Conservation (phyloP, 2,888 invertebrate species). For the Formica aserva region DNA sequence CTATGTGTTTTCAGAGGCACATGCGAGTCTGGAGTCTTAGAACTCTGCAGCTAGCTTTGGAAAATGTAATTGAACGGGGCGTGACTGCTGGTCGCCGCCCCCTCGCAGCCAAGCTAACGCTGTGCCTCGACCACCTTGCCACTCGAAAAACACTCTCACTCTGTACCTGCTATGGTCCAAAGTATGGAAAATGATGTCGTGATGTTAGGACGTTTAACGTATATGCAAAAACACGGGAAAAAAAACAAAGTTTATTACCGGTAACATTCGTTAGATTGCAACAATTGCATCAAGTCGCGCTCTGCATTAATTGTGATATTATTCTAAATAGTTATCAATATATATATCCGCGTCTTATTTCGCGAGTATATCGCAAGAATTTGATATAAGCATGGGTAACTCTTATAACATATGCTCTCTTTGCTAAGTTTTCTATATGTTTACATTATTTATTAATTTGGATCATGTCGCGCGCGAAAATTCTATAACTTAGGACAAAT, state of each 20-base stretch:
- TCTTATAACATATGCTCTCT: background rate
- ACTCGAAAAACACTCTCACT: slow-evolving; percentile 85
- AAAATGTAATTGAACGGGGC: slow-evolving; percentile 83
- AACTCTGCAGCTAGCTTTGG: slow-evolving; percentile 85
- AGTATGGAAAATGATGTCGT: slow-evolving; percentile 84
- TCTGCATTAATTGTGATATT: slow-evolving; percentile 79
- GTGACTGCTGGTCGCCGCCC: slow-evolving; percentile 84
- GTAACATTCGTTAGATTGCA: slow-evolving; percentile 72
- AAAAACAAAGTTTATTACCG: slow-evolving; percentile 67
- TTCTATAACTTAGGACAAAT: background rate
- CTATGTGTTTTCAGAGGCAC: slow-evolving; percentile 86
- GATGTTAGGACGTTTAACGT: slow-evolving; percentile 79
- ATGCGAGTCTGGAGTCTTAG: slow-evolving; percentile 84
- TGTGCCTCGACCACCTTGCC: slow-evolving; percentile 85
- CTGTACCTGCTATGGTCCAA: slow-evolving; percentile 85
- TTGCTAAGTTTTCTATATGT: background rate
- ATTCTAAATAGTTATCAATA: background rate
- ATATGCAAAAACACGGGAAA: slow-evolving; percentile 59
- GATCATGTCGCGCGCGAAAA: background rate
- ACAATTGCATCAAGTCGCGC: slow-evolving; percentile 75
- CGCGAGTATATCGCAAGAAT: background rate
- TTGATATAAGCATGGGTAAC: background rate
- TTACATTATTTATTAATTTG: background rate
- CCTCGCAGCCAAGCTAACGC: slow-evolving; percentile 84
- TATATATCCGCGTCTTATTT: background rate